Base-by-base conservation (phyloP, 1,140 invertebrate species). In the Rhopalosiphum padi region DNA sequence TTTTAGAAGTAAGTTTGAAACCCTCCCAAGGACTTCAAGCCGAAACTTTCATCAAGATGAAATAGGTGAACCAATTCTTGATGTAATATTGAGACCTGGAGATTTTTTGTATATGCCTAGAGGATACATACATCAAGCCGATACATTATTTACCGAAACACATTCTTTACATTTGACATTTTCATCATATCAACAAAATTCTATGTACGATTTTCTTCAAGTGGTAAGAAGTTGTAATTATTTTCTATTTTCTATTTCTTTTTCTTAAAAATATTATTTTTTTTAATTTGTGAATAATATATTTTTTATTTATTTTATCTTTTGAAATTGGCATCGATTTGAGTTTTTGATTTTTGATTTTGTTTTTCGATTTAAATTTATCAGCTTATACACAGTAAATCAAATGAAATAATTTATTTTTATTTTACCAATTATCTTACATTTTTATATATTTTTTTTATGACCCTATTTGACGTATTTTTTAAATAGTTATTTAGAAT, bases 91-190 rank as follows among this genome's bases (percentile, higher is more conserved):
- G 60, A 96, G 98, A 94, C 96, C 98, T 37, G 99, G 99, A 2
- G 99, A 99, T 95, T 95, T 99, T 91, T 95, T 99, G 1, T 99
- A 99, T 95, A 97, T 98, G 94, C 99, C 98, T 25, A 96, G 99
- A 88, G 99, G 99, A 21, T 97, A 97, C 53, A 99, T 99, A 94
- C 99, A 99, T 96, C 98, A 99, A 96, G 98, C 97, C 7, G 95
- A 96, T 91, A 97, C 98, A 30, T 95, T 97, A 93, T 95, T 95
- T 55, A 96, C 97, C 86, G 96, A 96, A 9, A 95, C 96, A 68
- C 98, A 99, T 95, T 99, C 98, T 30, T 96, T 99, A 2, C 99
- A 99, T 95, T 96, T 99, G 1, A 99, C 99, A 0, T 95, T 99
- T 5, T 99, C 98, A 43, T 97, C 97, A 94, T 99, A 98, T 95